A percentile compares a stretch with the other conserved stretches of the same genome.
These are phyloP conservation scores for Diabrotica undecimpunctata DNA, from an alignment of 1,140 invertebrate species.

Conservation along the genomic window DNA sequence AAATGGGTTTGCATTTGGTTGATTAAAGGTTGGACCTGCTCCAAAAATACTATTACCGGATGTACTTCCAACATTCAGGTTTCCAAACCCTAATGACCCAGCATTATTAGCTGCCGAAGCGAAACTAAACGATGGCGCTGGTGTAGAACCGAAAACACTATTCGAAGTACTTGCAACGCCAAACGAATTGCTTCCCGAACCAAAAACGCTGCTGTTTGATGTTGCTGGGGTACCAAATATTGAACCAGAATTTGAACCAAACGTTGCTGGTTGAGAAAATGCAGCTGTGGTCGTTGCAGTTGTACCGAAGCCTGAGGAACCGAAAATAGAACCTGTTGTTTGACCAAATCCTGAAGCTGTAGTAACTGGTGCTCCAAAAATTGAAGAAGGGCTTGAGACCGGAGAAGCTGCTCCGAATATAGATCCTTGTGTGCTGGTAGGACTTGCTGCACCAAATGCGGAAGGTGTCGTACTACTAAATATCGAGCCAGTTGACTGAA, in stretches of 20 bases:
- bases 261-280: slow-evolving; percentile 10
- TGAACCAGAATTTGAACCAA: slow-evolving; percentile 22
- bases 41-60: slow-evolving; percentile 22
- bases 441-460: slow-evolving; percentile 15
- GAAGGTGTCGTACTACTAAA: slow-evolving; percentile 11
- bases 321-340: slow-evolving; percentile 8
- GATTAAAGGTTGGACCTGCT: not conserved
- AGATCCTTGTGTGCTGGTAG: slow-evolving; percentile 19
- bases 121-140: slow-evolving; percentile 16
- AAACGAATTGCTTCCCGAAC: slow-evolving; percentile 18
- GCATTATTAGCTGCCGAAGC: slow-evolving; percentile 5
- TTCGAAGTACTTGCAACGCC: slow-evolving; percentile 21
- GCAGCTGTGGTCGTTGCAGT: slow-evolving; percentile 11
- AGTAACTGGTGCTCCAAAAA: slow-evolving; percentile 23
- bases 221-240: slow-evolving; percentile 33
- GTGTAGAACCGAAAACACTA: slow-evolving; percentile 30
- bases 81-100: slow-evolving; percentile 32
- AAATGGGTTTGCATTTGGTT: slow-evolving; percentile 13
- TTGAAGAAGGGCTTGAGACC: slow-evolving; percentile 11
- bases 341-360: slow-evolving; percentile 14
- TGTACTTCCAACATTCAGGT: slow-evolving; percentile 30
- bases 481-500: not conserved
- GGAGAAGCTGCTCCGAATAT: slow-evolving; percentile 20
- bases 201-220: slow-evolving; percentile 21
- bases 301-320: slow-evolving; percentile 11